Percentiles rank a stretch among this genome's conserved stretches.
Evolutionary conservation across 2,113 vertebrate genomes (phyloP).

Genomic region (Uria aalge): DNA sequence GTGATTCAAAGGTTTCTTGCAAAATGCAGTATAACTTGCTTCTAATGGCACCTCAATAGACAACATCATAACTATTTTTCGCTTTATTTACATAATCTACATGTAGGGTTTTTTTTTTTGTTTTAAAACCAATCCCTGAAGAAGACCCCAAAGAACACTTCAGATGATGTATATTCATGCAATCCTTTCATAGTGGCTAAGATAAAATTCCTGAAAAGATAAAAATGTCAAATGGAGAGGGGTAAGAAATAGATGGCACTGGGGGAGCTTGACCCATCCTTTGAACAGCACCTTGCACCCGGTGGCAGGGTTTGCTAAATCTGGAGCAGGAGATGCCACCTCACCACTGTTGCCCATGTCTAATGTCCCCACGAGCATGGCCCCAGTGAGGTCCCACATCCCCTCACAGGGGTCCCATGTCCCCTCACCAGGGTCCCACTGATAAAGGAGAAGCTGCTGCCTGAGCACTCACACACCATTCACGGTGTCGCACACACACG

Average conservation of each 20-base stretch:
- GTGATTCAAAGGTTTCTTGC: neutral
- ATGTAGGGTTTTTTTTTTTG: accelerated
- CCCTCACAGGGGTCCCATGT: accelerated
- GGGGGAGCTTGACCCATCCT: neutral
- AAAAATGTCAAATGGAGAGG: neutral
- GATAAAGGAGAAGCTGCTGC: no score
- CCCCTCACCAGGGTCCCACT: neutral
- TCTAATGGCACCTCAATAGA: neutral
- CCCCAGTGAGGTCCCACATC: accelerated
- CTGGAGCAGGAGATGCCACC: neutral
- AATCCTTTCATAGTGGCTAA: neutral
- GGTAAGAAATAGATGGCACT: neutral
- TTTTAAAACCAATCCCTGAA: neutral
- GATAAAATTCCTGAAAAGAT: neutral
- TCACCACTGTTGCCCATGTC: neutral
- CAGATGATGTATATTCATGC: neutral
- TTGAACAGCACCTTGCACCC: accelerated
- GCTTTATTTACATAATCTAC: neutral
- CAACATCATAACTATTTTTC: neutral
- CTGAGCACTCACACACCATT: no score
- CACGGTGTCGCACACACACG: no score
- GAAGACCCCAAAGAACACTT: neutral
- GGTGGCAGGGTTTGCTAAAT: accelerated
- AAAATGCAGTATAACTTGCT: neutral
- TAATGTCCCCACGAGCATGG: accelerated